These are phyloP conservation scores for Drosophila oshimai DNA, from an alignment of 1,140 invertebrate species.

Conservation along the genomic window DNA sequence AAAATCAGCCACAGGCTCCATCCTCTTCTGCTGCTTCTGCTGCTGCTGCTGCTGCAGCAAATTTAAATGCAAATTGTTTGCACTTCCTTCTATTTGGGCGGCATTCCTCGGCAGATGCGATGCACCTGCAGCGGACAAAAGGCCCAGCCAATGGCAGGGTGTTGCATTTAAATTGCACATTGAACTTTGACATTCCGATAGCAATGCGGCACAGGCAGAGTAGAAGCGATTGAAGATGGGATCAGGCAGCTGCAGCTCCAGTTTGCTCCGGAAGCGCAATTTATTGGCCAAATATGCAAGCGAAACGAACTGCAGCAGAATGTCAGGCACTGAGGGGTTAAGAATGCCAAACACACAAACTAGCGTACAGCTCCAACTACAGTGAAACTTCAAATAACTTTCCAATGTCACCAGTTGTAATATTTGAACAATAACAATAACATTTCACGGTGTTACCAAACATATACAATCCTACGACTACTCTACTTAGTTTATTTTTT, in stretches of 20 bases:
- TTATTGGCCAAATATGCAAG: slow-evolving; percentile 74
- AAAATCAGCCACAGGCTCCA: slow-evolving; percentile 61
- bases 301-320: slow-evolving; percentile 59
- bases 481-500: too few relatives aligned
- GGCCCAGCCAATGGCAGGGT: slow-evolving; percentile 48
- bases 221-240: slow-evolving; percentile 44
- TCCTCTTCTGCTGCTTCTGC: not conserved
- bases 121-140: slow-evolving; percentile 30
- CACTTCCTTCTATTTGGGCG: slow-evolving; percentile 34
- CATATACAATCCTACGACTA: too few relatives aligned
- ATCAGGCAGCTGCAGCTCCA: slow-evolving; percentile 33
- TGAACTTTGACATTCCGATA: slow-evolving; percentile 74
- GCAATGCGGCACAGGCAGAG: slow-evolving; percentile 29
- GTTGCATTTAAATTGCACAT: slow-evolving; percentile 80
- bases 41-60: slow-evolving; percentile 45
- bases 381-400: too few relatives aligned
- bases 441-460: too few relatives aligned
- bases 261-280: slow-evolving; percentile 34
- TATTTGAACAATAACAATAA: too few relatives aligned
- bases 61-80: slow-evolving; percentile 81
- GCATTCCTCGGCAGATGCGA: not conserved
- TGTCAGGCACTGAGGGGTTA: slow-evolving; percentile 33
- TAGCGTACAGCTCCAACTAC: not conserved
- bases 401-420: too few relatives aligned
- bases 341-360: slow-evolving; percentile 23